phyloP scores from a whole-genome alignment of 2,888 invertebrate species.

The Drosophila neonasuta region DNA sequence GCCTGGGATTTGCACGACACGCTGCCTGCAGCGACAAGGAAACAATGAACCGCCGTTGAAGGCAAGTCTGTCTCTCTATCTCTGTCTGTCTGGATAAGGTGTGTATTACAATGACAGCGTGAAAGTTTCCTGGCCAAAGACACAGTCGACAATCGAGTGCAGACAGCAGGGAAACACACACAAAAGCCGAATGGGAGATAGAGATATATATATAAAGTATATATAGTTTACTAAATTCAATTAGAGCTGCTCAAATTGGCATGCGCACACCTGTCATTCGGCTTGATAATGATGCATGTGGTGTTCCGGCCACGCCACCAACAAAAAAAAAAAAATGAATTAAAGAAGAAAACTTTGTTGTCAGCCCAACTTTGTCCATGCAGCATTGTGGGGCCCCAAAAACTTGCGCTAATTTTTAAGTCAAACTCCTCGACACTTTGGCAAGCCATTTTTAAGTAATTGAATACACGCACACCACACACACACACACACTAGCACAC shows the following conservation, averaged over 20 bases:
- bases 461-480: conserved; percentile 41
- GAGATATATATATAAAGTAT: conserved; percentile 17
- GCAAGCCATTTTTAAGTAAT: conserved; percentile 65
- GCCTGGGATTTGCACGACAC: conserved; percentile 73
- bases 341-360: conserved; percentile 57
- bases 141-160: conserved; percentile 43
- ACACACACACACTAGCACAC: conserved; percentile 2
- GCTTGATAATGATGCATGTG: conserved; percentile 76
- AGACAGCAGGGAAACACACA: conserved; percentile 17
- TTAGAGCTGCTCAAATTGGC: conserved; percentile 78
- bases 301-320: conserved; percentile 50
- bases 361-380: conserved; percentile 59
- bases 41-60: conserved; percentile 45
- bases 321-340: too few species aligned
- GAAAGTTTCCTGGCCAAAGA: conserved; percentile 62
- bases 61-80: conserved; percentile 24
- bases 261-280: conserved; percentile 77
- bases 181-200: conserved; percentile 1
- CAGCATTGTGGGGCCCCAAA: conserved; percentile 27
- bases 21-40: conserved; percentile 53
- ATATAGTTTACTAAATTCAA: conserved; percentile 75
- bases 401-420: conserved; percentile 67
- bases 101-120: conserved; percentile 77
- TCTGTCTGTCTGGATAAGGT: conserved; percentile 53
- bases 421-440: conserved; percentile 60